These are phyloP conservation scores for Gopherus evgoodei DNA, from an alignment of 2,113 vertebrate species.

Conservation along the genomic window DNA sequence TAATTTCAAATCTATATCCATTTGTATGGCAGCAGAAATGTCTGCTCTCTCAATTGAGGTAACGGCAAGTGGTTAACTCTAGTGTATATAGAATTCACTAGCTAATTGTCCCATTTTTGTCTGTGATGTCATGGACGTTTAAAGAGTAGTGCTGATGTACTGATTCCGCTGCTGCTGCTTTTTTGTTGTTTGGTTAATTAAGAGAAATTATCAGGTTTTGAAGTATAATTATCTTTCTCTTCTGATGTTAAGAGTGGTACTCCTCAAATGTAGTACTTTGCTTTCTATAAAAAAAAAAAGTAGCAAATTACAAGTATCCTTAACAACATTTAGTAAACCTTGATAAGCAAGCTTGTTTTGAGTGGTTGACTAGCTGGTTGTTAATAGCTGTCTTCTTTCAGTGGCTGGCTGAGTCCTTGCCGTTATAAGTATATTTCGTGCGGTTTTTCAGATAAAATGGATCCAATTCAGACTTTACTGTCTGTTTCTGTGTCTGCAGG, in stretches of 20 bases:
- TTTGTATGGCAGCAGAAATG: not conserved
- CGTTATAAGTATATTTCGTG: not conserved
- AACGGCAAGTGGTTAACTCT: not conserved
- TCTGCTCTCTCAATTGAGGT: not conserved
- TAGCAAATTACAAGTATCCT: not conserved
- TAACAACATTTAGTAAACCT: not conserved
- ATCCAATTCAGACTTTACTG: not conserved
- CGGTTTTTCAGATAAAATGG: not conserved
- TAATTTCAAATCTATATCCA: fast-evolving
- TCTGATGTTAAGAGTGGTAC: not conserved
- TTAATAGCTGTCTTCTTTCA: not conserved
- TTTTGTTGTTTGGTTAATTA: not conserved
- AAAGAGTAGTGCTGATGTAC: conserved; percentile 1
- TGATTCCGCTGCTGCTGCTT: not conserved
- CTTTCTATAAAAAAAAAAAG: not conserved
- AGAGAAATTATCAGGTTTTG: not conserved
- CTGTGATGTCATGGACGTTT: not conserved
- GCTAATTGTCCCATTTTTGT: not conserved
- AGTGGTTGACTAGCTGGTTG: not conserved
- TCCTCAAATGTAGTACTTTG: not conserved
- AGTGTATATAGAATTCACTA: not conserved
- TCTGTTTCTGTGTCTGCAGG: not conserved
- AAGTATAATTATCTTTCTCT: conserved; percentile 27
- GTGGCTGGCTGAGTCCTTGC: not conserved
- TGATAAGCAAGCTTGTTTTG: not conserved